Conservation (phyloP, 2,113 vertebrate genomes). For the Hypomesus transpacificus region DNA sequence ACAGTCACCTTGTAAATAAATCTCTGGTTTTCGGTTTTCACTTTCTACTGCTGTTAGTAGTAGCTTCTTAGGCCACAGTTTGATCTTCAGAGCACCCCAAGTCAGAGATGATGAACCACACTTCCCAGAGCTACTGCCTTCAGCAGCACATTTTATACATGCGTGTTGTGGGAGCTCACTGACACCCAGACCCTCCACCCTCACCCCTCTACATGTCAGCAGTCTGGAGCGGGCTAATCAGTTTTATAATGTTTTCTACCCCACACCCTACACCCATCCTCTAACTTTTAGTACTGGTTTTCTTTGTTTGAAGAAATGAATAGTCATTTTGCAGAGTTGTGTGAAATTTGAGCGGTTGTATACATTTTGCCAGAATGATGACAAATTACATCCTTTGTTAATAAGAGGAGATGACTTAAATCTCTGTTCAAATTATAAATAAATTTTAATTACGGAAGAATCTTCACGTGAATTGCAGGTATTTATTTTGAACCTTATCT, state of each 20-base stretch:
- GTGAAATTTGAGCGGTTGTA: constrained; percentile 52
- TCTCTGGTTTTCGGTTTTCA: constrained; percentile 42
- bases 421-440: constrained; percentile 47
- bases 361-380: constrained; percentile 37
- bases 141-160: not conserved
- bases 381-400: constrained; percentile 34
- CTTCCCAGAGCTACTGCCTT: not conserved
- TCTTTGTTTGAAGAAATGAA: constrained; percentile 24
- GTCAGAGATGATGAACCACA: not conserved
- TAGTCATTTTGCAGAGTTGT: constrained; percentile 48
- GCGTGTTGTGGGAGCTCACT: not conserved
- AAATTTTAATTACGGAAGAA: constrained; percentile 22
- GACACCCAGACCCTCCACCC: constrained; percentile 10
- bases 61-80: not conserved
- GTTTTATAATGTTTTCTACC: constrained; percentile 47
- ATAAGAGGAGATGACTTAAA: constrained; percentile 41
- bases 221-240: constrained; percentile 14
- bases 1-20: constrained; percentile 69
- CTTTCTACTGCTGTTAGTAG: constrained; percentile 60
- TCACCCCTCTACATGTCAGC: constrained; percentile 4
- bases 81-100: not conserved
- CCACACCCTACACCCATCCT: constrained; percentile 16
- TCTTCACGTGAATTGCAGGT: constrained; percentile 57
- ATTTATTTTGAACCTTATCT: constrained; percentile 68
- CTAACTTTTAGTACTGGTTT: constrained; percentile 34